Evolutionary conservation across 2,113 vertebrate genomes (phyloP), one percentile per base, ranked within the genome.

Genomic region (Suncus etruscus): DNA sequence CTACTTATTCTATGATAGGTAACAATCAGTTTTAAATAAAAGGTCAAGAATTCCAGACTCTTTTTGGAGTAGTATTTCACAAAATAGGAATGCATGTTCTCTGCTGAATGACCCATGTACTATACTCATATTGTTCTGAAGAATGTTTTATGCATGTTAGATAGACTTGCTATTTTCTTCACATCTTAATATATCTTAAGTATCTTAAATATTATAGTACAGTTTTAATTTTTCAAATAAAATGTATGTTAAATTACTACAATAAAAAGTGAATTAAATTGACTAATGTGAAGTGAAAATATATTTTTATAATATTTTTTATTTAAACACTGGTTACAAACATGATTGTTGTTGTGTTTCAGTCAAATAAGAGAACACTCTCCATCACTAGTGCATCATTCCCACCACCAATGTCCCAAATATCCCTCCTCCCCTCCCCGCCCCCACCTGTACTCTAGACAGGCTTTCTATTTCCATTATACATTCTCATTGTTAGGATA

Each of bases 81-180:
- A 83, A 78, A 74, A 15, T 63, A 61, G 48, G 15, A 63, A 58
- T 76, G 20, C n/a, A 8, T 4, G 9, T 39, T 61, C 29, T 18
- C 31, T 87, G 24, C 9, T 29, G 22, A 88, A 48, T 48, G 32
- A 68, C 27, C 14, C 76, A 80, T 45, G 88, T 29, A 8, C 25
- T 86, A 11, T 0, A 4, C 14, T 22, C 16, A 66, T 22, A 92
- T 83, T 51, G 14, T 68, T 65, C 32, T 76, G 24, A 86, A 83
- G 31, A 73, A 69, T 27, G 58, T 4, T 50, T 87, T 58, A 85
- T 22, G 5, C 18, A 29, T 51, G 85, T 15, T 31, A 1, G 48
- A 51, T 69, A 25, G 22, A 68, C 14, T 31, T 81, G 51, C 24
- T 58, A 27, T 86, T 78, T 88, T 88, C 80, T 61, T 93, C 32